These are phyloP conservation scores for Tadarida brasiliensis DNA, from an alignment of 2,797 vertebrate species.

Conservation along the genomic window DNA sequence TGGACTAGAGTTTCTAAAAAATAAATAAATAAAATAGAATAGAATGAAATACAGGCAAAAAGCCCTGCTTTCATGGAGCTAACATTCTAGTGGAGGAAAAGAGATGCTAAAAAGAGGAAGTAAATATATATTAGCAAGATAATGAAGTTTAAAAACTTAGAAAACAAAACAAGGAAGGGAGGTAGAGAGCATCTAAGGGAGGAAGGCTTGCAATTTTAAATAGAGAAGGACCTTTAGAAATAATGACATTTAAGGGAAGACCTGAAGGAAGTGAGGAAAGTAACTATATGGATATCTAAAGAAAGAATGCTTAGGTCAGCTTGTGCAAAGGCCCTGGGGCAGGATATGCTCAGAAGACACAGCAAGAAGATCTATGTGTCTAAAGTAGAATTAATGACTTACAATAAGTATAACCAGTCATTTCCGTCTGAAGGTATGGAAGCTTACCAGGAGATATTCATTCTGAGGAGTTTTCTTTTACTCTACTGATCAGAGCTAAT, in stretches of 20 bases:
- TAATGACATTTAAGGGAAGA: neutral
- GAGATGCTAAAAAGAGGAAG: neutral
- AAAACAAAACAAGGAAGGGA: neutral
- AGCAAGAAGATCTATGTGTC: neutral
- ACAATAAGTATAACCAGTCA: neutral
- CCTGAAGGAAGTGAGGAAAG: neutral
- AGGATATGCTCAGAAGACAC: neutral
- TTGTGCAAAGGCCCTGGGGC: neutral
- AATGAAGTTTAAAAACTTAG: neutral
- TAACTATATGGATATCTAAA: neutral
- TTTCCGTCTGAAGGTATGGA: neutral
- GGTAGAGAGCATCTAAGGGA: neutral
- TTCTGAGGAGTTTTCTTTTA: neutral
- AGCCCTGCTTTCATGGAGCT: neutral
- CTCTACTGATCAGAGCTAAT: neutral
- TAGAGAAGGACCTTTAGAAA: neutral
- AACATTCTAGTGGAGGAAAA: neutral
- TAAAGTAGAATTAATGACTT: neutral
- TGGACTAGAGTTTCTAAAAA: neutral
- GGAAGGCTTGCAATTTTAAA: neutral
- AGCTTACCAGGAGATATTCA: neutral
- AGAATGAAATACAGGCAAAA: neutral
- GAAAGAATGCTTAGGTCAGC: neutral
- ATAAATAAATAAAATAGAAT: conserved; percentile 2
- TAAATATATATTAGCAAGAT: neutral